Evolutionary conservation across 2,888 invertebrate species (phyloP), one percentile per base, ranked within the genome.

Genomic region (Noctua fimbriata): DNA sequence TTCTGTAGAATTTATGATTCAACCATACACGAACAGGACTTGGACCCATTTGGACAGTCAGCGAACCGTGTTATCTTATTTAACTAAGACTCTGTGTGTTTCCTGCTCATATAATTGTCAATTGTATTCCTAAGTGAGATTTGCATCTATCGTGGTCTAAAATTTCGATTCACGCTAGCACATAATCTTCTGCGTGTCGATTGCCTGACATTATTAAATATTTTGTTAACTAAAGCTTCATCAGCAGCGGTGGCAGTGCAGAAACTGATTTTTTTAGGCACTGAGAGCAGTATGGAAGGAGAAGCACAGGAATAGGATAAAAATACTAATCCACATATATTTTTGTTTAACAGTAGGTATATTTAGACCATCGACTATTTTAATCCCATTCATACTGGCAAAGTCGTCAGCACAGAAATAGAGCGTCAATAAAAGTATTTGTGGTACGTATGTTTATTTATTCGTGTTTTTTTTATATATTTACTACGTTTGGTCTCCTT

Each of bases 381-480:
- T 77, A 67, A 77, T 58, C 28, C 58, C 84, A 83, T 78, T 73
- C 78, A 84, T 73, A 16, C 44, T 49, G 14, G n/a, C 47, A 18
- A 18, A 76, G 67, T n/a, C 67, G 52, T 69, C n/a, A 47, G 44
- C 24, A 84, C 86, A 21, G 73, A 74, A 85, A 85, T 83, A 82
- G 52, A 70, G 49, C 49, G 18, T 41, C 32, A 55, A 63, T 82
- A 70, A 72, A 67, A 71, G 32, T 83, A 73, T 83, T 72, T 10
- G 52, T 55, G 73, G 7, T 7, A 41, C 9, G 49, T 2, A 63
- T 41, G 67, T 79, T 72, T 79, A 71, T 73, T 74, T 72, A 66
- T 87, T 55, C 47, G 32, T 49, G 58, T 84, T 67, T 74, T 87
- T 78, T 63, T 41, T 41, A 41, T 47, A 63, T 21, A 7, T n/a